Evolutionary conservation across 92 coral and sea anemone genomes (phyloP).

Genomic region (Palythoa caribaeorum): DNA sequence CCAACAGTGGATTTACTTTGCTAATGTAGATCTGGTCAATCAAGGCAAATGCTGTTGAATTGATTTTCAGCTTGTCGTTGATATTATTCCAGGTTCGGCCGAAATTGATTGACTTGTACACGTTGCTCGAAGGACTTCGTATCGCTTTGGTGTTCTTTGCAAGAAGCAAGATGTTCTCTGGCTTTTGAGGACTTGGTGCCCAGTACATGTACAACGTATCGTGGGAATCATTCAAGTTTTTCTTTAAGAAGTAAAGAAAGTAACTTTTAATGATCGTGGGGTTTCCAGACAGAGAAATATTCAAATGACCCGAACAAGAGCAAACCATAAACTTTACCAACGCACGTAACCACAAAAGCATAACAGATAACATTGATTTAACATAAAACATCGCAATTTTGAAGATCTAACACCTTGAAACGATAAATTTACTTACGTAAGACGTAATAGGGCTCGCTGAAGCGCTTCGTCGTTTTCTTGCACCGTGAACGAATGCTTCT

Average conservation of each 20-base stretch:
- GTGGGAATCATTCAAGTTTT: slow-evolving; percentile 17
- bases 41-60: slow-evolving; percentile 35
- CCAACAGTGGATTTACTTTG: slow-evolving; percentile 19
- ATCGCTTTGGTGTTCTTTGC: background rate
- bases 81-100: slow-evolving; percentile 31
- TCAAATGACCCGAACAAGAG: background rate
- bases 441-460: background rate
- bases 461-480: slow-evolving; percentile 23
- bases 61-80: slow-evolving; percentile 19
- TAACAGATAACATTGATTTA: background rate
- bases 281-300: slow-evolving; percentile 21
- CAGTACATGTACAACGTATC: slow-evolving; percentile 22
- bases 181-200: slow-evolving; percentile 9
- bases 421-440: slow-evolving; percentile 22
- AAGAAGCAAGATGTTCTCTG: slow-evolving; percentile 29
- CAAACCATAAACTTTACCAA: background rate
- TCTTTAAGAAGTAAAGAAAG: slow-evolving; percentile 3
- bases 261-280: slow-evolving; percentile 1
- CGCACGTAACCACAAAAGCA: background rate
- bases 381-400: background rate
- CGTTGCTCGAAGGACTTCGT: slow-evolving; percentile 4
- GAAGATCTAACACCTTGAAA: background rate
- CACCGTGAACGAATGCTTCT: background rate
- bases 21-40: slow-evolving; percentile 45
- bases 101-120: slow-evolving; percentile 12